Base-by-base conservation (phyloP, 2,797 vertebrate species). In the Phrynocephalus vlangalii region DNA sequence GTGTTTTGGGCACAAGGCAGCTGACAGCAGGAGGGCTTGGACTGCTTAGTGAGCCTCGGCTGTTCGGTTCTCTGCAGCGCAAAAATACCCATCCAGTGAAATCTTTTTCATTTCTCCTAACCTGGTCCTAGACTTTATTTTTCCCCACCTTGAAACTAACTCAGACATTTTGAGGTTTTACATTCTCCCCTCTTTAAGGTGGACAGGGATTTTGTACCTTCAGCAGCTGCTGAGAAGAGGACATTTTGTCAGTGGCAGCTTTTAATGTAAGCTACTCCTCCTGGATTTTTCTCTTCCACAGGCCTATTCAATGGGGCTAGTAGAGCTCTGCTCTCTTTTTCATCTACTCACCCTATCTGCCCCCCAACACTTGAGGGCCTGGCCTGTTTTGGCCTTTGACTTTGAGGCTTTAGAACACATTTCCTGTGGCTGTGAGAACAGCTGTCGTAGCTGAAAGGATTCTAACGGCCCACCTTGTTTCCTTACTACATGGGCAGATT, bases 31-130 rank as follows among this genome's bases (percentile, higher is more conserved):
- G 6, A 2, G 24, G 91, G 76, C 90, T 93, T 67, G 80, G 92
- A 56, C 90, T 88, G n/a, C 0, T 83, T 72, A n/a, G 72, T 28
- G 72, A 67, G 24, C 15, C 11, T 26, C 10, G 85, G 60, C 68
- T 93, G 30, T 91, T 89, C 2, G 11, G 84, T 33, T 1, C 88
- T 91, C 96, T 96, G 92, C 82, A 78, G 91, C 24, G n/a, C 33
- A 68, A 0, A 50, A 26, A 56, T 22, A n/a, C 26, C 44, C 16
- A 77, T 18, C 6, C 26, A 48, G 56, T 68, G 24, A 76, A 7
- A 13, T 71, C 38, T 10, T 7, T 18, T 56, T 30, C 24, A 68
- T 78, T 83, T 24, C 7, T 24, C 66, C 38, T 26, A 3, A 6
- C 20, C 7, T 63, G 78, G 38, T 38, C 48, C 24, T 33, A 30